A percentile compares a stretch with the other conserved stretches of the same genome.
Evolutionary conservation across 2,888 invertebrate genomes (phyloP).

Genomic region (Megamerina dolium): DNA sequence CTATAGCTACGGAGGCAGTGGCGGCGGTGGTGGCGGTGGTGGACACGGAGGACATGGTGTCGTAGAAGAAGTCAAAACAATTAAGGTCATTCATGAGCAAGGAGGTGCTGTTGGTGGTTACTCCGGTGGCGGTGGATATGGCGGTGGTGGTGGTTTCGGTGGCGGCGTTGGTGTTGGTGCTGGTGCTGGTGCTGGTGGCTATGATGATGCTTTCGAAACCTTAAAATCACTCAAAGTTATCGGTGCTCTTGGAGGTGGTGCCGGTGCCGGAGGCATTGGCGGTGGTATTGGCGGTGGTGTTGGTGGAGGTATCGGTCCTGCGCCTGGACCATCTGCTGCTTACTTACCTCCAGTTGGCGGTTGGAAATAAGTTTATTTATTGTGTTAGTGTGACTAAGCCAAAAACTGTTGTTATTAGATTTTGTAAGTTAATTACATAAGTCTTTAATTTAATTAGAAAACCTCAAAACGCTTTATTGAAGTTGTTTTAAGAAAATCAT

Average conservation of each 20-base stretch:
- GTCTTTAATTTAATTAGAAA: no score
- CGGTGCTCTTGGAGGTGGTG: constrained; percentile 14
- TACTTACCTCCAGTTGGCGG: constrained; percentile 7
- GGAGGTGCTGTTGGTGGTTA: constrained; percentile 20
- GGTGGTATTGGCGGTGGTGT: constrained; percentile 6
- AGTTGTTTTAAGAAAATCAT: no score
- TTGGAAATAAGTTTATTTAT: constrained; percentile 8
- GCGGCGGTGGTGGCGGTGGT: background rate
- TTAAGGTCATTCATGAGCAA: constrained; percentile 12
- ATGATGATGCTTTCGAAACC: constrained; percentile 18
- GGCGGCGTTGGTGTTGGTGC: constrained; percentile 9
- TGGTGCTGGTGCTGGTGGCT: constrained; percentile 6
- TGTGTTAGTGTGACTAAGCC: constrained; percentile 9
- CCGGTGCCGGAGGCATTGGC: constrained; percentile 3
- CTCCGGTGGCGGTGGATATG: constrained; percentile 12
- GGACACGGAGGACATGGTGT: background rate
- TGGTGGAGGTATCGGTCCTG: constrained; percentile 3
- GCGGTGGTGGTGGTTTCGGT: constrained; percentile 1
- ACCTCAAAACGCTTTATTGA: no score
- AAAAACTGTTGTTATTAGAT: constrained; percentile 21
- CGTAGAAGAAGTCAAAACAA: no score
- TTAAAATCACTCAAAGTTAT: constrained; percentile 19
- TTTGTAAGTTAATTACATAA: constrained; percentile 20
- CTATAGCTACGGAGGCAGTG: constrained; percentile 4
- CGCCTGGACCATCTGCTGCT: background rate